Conservation (phyloP, 2,797 vertebrate genomes). For the Tinamus major region DNA sequence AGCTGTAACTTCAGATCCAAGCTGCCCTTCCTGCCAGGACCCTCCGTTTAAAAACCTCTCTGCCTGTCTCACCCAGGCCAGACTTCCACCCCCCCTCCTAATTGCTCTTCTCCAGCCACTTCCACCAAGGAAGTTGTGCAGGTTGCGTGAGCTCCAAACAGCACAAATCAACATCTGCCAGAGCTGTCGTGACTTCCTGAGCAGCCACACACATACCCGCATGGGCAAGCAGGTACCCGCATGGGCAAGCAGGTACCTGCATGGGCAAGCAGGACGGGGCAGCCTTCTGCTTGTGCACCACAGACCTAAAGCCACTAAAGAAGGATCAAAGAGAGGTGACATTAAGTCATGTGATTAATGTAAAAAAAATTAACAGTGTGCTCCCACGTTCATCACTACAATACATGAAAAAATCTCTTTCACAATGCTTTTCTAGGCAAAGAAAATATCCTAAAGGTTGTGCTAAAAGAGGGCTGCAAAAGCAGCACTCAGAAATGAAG, state of each 20-base stretch:
- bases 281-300: background rate
- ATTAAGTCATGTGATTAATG: background rate
- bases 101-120: background rate
- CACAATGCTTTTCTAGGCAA: background rate
- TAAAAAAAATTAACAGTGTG: background rate
- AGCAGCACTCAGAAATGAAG: background rate
- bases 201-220: background rate
- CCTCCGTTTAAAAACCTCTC: background rate
- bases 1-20: background rate
- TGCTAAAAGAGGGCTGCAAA: background rate
- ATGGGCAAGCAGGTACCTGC: background rate
- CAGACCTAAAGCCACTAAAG: background rate
- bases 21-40: background rate
- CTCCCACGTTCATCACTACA: background rate
- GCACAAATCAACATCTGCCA: background rate
- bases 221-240: too few species aligned
- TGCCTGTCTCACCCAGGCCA: background rate
- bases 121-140: background rate
- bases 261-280: background rate
- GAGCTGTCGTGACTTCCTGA: background rate
- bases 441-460: background rate
- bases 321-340: background rate
- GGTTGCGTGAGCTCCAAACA: background rate
- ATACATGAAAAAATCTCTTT: background rate
- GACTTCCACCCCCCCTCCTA: background rate